Evolutionary conservation across 2,888 invertebrate genomes (phyloP).

Genomic region (Galerucella pusilla): DNA sequence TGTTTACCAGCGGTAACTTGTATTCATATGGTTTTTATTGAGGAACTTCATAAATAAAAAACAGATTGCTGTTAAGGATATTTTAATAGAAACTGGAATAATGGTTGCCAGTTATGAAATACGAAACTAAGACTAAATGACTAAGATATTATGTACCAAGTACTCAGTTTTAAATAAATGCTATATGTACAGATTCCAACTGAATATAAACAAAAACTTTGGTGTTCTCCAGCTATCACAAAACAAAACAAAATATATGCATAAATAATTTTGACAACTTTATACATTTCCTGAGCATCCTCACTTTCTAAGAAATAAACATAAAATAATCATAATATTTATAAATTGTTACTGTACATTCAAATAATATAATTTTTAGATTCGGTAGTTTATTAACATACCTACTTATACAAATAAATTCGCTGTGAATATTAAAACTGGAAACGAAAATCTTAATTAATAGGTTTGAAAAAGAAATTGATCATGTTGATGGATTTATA

Average conservation of each 20-base stretch:
- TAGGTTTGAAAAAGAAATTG: too few relatives aligned
- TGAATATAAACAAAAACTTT: slow-evolving; percentile 69
- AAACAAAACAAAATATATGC: slow-evolving; percentile 49
- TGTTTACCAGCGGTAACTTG: too few relatives aligned
- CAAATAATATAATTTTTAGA: background rate
- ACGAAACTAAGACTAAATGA: slow-evolving; percentile 40
- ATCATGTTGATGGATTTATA: too few relatives aligned
- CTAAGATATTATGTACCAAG: slow-evolving; percentile 43
- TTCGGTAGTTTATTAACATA: too few relatives aligned
- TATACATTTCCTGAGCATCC: slow-evolving; percentile 58
- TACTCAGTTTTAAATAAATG: slow-evolving; percentile 39
- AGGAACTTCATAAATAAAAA: background rate
- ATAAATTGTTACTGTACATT: slow-evolving; percentile 23
- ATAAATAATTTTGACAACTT: slow-evolving; percentile 47
- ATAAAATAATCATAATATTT: slow-evolving; percentile 24
- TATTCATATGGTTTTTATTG: background rate
- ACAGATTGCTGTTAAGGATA: slow-evolving; percentile 1
- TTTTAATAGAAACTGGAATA: slow-evolving; percentile 39
- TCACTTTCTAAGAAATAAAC: slow-evolving; percentile 47
- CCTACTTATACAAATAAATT: too few relatives aligned
- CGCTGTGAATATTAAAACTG: too few relatives aligned
- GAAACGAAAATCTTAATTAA: too few relatives aligned
- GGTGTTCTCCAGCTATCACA: slow-evolving; percentile 75
- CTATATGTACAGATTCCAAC: slow-evolving; percentile 58
- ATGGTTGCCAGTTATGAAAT: slow-evolving; percentile 31